Percentiles rank a stretch among this genome's conserved stretches.
These are phyloP conservation scores for Hydraecia micacea DNA, from an alignment of 2,888 invertebrate species.

Conservation along the genomic window DNA sequence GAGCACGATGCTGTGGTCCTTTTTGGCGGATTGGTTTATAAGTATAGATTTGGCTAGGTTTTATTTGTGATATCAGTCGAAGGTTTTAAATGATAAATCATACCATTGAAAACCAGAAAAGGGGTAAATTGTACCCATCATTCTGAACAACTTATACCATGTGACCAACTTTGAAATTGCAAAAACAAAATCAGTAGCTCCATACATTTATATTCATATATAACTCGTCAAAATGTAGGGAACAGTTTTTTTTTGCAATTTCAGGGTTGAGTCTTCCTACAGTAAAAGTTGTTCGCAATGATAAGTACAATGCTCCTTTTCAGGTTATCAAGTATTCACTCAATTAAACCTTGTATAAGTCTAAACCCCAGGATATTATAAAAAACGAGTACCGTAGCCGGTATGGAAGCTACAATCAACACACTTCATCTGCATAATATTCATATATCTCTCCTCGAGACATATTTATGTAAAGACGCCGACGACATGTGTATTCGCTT, in stretches of 20 bases:
- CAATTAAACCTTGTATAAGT: background rate
- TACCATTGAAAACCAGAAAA: background rate
- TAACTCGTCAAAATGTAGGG: background rate
- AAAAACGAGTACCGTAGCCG: background rate
- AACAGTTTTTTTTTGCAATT: background rate
- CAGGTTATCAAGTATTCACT: background rate
- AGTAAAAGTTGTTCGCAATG: background rate
- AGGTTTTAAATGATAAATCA: background rate
- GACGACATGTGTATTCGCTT: constrained; percentile 15
- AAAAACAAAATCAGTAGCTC: background rate
- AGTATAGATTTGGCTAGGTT: background rate
- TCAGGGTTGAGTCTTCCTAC: background rate
- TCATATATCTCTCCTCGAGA: background rate
- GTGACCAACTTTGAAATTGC: background rate
- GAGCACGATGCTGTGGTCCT: background rate
- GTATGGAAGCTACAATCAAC: background rate
- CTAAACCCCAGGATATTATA: background rate
- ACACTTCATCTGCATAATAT: background rate
- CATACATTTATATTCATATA: background rate
- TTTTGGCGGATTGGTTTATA: background rate
- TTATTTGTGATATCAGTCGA: background rate
- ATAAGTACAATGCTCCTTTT: background rate
- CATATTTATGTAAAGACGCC: constrained; percentile 10
- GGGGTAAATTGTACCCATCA: background rate
- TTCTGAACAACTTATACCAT: background rate